Evolutionary conservation across 1,140 invertebrate genomes (phyloP).

Genomic region (Bradynema listronoti): DNA sequence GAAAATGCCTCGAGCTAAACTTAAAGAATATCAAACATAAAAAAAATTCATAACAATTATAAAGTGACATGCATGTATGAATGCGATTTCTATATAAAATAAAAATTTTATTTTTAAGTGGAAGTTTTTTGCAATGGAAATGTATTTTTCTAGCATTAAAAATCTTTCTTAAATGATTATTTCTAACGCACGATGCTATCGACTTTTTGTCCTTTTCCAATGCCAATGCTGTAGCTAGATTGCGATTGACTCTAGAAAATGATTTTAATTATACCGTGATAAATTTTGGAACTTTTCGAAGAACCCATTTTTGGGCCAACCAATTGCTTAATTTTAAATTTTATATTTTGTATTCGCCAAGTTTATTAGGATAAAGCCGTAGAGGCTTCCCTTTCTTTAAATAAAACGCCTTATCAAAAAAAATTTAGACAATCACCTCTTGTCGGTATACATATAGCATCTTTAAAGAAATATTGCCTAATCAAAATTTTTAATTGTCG

Average conservation of each 20-base stretch:
- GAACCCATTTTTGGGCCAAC: neutral
- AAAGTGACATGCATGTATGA: too few relatives aligned
- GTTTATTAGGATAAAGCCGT: too few relatives aligned
- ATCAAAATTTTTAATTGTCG: neutral
- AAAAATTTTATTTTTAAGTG: too few relatives aligned
- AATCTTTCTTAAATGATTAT: neutral
- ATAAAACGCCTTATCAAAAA: neutral
- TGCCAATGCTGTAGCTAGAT: neutral
- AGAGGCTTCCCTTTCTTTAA: too few relatives aligned
- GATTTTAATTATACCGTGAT: neutral
- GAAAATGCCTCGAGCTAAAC: too few relatives aligned
- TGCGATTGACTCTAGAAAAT: conserved; percentile 4
- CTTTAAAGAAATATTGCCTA: neutral
- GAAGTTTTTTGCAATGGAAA: neutral
- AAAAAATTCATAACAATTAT: neutral
- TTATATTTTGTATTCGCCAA: too few relatives aligned
- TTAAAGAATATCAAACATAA: too few relatives aligned
- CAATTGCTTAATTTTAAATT: too few relatives aligned
- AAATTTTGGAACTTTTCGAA: neutral
- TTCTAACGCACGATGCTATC: neutral
- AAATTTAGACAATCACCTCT: neutral
- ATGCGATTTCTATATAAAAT: too few relatives aligned
- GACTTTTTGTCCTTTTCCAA: conserved; percentile 1
- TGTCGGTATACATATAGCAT: neutral
- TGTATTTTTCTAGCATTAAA: neutral